Evolutionary conservation across 2,888 invertebrate species (phyloP).

Genomic region (Nomada flava): DNA sequence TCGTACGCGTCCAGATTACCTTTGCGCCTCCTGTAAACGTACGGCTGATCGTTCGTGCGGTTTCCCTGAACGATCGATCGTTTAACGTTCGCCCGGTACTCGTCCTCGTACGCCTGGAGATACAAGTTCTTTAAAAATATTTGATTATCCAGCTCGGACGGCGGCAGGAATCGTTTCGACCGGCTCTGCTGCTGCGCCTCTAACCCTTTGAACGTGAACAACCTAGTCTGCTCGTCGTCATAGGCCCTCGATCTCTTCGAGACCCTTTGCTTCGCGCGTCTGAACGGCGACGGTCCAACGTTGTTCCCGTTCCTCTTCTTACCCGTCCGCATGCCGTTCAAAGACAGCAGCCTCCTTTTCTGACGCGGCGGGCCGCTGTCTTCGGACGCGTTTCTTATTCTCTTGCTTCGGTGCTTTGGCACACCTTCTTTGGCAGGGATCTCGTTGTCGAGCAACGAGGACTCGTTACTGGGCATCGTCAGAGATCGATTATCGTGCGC

Average conservation of each 20-base stretch:
- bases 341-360: conserved; percentile 73
- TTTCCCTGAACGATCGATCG: conserved; percentile 74
- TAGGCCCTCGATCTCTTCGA: conserved; percentile 30
- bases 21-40: conserved; percentile 75
- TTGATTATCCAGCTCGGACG: conserved; percentile 81
- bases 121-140: conserved; percentile 82
- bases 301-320: not conserved
- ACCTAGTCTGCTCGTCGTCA: conserved; percentile 55
- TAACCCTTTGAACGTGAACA: conserved; percentile 74
- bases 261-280: conserved; percentile 10
- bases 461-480: conserved; percentile 61
- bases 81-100: conserved; percentile 81
- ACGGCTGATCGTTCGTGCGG: conserved; percentile 57
- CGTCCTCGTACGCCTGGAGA: conserved; percentile 81
- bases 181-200: conserved; percentile 79
- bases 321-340: conserved; percentile 50
- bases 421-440: conserved; percentile 77
- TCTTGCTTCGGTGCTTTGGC: conserved; percentile 80
- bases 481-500: conserved; percentile 60
- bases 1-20: conserved; percentile 77
- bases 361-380: conserved; percentile 58
- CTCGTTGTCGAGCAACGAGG: conserved; percentile 77
- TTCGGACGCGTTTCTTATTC: conserved; percentile 79
- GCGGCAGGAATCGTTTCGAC: conserved; percentile 78
- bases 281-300: not conserved